These are phyloP conservation scores for Rutpela maculata DNA, from an alignment of 2,888 invertebrate genomes.

Conservation along the genomic window DNA sequence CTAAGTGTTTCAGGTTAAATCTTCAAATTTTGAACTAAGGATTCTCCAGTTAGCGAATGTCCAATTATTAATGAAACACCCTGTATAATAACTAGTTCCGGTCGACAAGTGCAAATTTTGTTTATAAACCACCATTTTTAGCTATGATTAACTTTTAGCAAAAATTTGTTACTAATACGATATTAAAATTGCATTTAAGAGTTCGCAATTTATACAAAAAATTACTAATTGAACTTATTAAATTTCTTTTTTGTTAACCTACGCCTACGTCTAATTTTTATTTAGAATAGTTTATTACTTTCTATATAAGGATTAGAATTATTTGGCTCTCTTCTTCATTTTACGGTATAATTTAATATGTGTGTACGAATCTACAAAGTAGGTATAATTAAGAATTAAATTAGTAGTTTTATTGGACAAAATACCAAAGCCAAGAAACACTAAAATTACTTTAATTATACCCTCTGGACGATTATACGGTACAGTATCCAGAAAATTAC, in stretches of 20 bases:
- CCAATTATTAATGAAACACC: too few relatives aligned
- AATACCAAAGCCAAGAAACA: conserved; percentile 27
- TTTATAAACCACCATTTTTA: too few relatives aligned
- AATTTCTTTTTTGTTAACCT: background rate
- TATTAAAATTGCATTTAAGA: too few relatives aligned
- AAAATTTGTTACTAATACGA: too few relatives aligned
- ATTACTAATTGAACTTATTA: background rate
- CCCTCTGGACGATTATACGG: conserved; percentile 37
- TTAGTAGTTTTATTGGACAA: conserved; percentile 31
- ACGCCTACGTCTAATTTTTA: background rate
- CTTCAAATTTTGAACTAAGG: too few relatives aligned
- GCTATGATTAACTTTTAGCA: too few relatives aligned
- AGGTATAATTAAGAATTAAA: conserved; percentile 24
- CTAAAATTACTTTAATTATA: conserved; percentile 39
- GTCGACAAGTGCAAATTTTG: too few relatives aligned
- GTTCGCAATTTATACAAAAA: background rate
- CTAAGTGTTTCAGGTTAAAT: too few relatives aligned
- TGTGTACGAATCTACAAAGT: conserved; percentile 22
- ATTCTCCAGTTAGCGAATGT: too few relatives aligned
- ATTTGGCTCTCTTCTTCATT: background rate
- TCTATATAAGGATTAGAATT: background rate
- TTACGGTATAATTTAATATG: background rate
- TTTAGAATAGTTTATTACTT: conserved; percentile 4
- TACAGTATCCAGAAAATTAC: conserved; percentile 39
- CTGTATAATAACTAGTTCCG: too few relatives aligned